Evolutionary conservation across 2,888 invertebrate species (phyloP).

Genomic region (Melieria omissa): DNA sequence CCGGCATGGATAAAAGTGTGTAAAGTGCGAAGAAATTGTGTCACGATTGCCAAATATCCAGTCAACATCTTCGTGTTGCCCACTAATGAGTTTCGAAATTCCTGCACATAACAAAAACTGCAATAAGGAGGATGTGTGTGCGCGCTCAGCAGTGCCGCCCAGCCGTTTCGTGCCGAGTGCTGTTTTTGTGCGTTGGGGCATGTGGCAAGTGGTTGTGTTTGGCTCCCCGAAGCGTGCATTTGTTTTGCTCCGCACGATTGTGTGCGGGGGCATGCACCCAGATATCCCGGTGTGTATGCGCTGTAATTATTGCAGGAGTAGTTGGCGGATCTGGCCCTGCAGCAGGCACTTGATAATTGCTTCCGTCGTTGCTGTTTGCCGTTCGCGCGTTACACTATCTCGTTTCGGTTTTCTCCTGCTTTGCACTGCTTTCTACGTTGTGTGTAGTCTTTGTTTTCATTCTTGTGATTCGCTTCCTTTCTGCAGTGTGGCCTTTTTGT

Average conservation of each 20-base stretch:
- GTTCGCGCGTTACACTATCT: constrained; percentile 32
- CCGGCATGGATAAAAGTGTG: background rate
- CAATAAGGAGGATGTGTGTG: background rate
- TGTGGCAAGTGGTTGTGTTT: constrained; percentile 10
- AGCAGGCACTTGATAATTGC: background rate
- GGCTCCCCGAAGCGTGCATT: background rate
- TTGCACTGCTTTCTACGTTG: background rate
- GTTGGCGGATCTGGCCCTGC: too few species aligned
- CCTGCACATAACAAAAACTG: constrained; percentile 12
- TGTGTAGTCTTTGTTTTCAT: background rate
- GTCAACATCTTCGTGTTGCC: background rate
- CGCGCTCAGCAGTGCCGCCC: too few species aligned
- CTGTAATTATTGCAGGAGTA: constrained; percentile 24
- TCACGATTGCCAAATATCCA: background rate
- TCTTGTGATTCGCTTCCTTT: background rate
- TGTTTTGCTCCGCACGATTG: background rate
- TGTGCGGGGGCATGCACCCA: background rate
- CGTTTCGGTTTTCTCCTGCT: constrained; percentile 23
- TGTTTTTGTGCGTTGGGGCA: background rate
- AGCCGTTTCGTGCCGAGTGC: background rate
- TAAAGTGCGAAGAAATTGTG: background rate
- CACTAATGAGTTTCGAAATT: constrained; percentile 1
- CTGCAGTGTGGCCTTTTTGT: constrained; percentile 8
- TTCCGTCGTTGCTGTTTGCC: constrained; percentile 29
- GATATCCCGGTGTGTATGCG: constrained; percentile 15